Percentiles rank a stretch among this genome's conserved stretches.
Evolutionary conservation across 2,797 vertebrate species (phyloP).

Genomic region (Taenioides sp.): DNA sequence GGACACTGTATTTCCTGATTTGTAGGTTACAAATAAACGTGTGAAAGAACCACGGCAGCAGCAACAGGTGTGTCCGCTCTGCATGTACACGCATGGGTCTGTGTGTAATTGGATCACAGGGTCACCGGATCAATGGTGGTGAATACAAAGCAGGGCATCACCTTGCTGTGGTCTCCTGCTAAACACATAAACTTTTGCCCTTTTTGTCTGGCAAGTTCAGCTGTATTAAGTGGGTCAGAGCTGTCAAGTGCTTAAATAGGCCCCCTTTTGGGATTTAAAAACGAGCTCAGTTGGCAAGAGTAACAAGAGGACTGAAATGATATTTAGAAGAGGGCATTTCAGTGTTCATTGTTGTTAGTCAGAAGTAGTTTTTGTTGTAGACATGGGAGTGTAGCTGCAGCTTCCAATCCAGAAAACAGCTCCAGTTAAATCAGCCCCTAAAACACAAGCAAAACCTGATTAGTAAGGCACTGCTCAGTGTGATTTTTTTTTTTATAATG

Average conservation of each 20-base stretch:
- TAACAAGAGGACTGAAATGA: constrained; percentile 38
- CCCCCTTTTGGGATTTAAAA: constrained; percentile 24
- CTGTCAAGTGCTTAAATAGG: constrained; percentile 25
- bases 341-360: constrained; percentile 18
- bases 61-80: constrained; percentile 16
- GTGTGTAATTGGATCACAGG: constrained; percentile 48
- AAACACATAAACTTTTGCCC: constrained; percentile 49
- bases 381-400: constrained; percentile 8
- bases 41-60: constrained; percentile 1
- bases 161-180: constrained; percentile 25
- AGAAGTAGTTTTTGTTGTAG: constrained; percentile 17
- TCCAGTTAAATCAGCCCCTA: constrained; percentile 42
- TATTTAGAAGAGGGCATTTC: constrained; percentile 9
- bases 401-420: constrained; percentile 23
- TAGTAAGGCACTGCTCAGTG: constrained; percentile 11
- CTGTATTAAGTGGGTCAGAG: constrained; percentile 47
- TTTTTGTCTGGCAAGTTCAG: constrained; percentile 7
- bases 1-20: constrained; percentile 8
- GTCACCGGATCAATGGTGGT: constrained; percentile 55
- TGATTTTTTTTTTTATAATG: not conserved
- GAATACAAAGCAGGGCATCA: constrained; percentile 42
- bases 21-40: constrained; percentile 15
- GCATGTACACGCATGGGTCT: constrained; percentile 14
- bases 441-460: constrained; percentile 37
- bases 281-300: constrained; percentile 16